Evolutionary conservation across 1,140 invertebrate genomes (phyloP), one percentile per base, ranked within the genome.

Genomic region (Matsumurasca onukii): DNA sequence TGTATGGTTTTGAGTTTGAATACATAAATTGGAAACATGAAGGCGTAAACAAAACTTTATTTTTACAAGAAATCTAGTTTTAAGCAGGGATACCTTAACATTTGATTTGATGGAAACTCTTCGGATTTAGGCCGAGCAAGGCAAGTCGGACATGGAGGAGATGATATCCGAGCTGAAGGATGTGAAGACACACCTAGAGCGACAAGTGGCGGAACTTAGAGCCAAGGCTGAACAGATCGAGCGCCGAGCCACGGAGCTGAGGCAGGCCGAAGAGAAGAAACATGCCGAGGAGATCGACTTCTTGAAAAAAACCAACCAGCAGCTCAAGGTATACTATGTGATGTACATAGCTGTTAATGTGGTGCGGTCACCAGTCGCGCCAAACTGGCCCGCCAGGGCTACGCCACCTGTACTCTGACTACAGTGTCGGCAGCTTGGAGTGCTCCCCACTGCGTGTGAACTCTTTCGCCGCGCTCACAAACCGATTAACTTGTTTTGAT

Each of bases 301-400:
- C 75, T 82, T 97, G 27, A 97, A 95, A 81, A 92, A 94, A 78
- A 96, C 95, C 5, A 98, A 97, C 79, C 87, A 91, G 73, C 95
- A 98, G 79, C 81, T 98, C 15, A 97, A 97, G 86, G 91, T 92
- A 81, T 31, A 1, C 5, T 31, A 20, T 17, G 1, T 20, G 5
- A 5, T 3, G 22, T 12, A 22, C 15, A 70, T 52, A 30, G 70
- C 57, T 39, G 20, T 29, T 55, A 66, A 5, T 1, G 34, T 68
- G n/a, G n/a, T n/a, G n/a, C n/a, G n/a, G n/a, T n/a, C n/a, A n/a
- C n/a, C n/a, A n/a, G n/a, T n/a, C n/a, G n/a, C n/a, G n/a, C n/a
- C n/a, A n/a, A n/a, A n/a, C n/a, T n/a, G n/a, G n/a, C n/a, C n/a
- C n/a, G n/a, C n/a, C n/a, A n/a, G n/a, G n/a, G n/a, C n/a, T n/a